A percentile compares a stretch with the other conserved stretches of the same genome.
These are phyloP conservation scores for Scolopax bukidnonensis DNA, from an alignment of 2,797 vertebrate genomes.

Conservation along the genomic window DNA sequence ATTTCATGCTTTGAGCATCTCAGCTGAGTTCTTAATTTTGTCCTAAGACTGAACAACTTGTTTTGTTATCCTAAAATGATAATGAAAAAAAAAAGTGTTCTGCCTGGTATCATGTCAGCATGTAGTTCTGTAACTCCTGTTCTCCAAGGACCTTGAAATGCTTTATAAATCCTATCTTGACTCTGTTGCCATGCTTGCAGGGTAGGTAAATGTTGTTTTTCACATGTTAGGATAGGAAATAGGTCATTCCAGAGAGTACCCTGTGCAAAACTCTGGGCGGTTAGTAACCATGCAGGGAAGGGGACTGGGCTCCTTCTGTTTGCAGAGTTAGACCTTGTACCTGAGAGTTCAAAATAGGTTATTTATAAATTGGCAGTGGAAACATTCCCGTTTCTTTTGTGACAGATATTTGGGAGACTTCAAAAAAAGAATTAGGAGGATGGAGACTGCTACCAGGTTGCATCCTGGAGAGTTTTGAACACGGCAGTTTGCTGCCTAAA, in stretches of 20 bases:
- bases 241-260: background rate
- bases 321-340: constrained; percentile 8
- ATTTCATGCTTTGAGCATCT: constrained; percentile 18
- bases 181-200: background rate
- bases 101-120: background rate
- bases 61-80: background rate
- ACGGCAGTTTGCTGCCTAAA: background rate
- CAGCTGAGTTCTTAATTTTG: background rate
- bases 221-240: background rate
- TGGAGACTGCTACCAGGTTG: background rate
- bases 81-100: background rate
- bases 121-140: background rate
- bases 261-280: background rate
- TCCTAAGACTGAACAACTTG: background rate
- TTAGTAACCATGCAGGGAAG: background rate
- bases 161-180: background rate
- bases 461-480: background rate
- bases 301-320: background rate
- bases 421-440: background rate
- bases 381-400: background rate
- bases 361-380: constrained; percentile 6
- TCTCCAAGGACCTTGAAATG: background rate
- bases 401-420: background rate
- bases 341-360: background rate
- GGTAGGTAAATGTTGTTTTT: background rate